A percentile compares a stretch with the other conserved stretches of the same genome.
phyloP scores from a whole-genome alignment of 2,113 vertebrate species.

The Balaeniceps rex region DNA sequence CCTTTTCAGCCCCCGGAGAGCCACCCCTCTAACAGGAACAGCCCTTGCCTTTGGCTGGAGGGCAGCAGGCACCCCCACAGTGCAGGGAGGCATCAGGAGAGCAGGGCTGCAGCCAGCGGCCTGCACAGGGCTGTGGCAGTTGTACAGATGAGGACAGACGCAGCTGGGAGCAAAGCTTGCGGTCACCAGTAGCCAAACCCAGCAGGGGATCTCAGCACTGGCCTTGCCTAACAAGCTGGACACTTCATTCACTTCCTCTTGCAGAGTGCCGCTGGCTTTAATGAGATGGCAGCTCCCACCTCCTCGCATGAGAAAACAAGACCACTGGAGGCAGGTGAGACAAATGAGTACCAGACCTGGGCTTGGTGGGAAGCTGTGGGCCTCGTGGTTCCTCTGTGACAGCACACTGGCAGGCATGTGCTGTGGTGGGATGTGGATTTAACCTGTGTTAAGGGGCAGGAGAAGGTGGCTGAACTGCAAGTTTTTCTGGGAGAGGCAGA shows the following conservation, averaged over 20 bases:
- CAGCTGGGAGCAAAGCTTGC: background rate
- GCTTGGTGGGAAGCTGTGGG: background rate
- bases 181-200: background rate
- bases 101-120: background rate
- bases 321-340: constrained; percentile 86
- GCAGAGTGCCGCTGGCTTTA: constrained; percentile 85
- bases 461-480: background rate
- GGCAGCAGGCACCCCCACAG: background rate
- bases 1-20: background rate
- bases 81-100: background rate
- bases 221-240: background rate
- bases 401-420: background rate
- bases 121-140: background rate
- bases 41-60: background rate
- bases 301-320: constrained; percentile 85
- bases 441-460: background rate
- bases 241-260: background rate
- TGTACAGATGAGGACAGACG: background rate
- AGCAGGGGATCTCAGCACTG: background rate
- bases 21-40: background rate
- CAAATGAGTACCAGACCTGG: background rate
- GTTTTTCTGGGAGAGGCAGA: background rate
- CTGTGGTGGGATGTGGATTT: background rate
- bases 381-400: background rate
- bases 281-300: constrained; percentile 82